These are phyloP conservation scores for Dysmachus trigonus DNA, from an alignment of 2,888 invertebrate genomes.

Conservation along the genomic window DNA sequence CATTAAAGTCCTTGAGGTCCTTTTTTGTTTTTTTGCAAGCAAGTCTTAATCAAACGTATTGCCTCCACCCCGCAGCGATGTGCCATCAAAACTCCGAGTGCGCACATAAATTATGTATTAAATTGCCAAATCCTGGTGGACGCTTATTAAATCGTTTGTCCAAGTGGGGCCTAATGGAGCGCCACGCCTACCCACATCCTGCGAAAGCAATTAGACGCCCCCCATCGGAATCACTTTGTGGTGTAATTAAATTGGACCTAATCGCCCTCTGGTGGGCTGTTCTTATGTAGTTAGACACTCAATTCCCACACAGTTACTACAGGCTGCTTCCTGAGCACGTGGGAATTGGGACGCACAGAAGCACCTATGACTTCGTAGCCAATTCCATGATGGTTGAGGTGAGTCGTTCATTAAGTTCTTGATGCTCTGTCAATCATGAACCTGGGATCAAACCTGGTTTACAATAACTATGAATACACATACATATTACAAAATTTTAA, in stretches of 20 bases:
- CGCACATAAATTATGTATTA: conserved; percentile 27
- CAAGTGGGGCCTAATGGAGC: neutral
- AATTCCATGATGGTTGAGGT: neutral
- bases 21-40: neutral
- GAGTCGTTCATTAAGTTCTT: neutral
- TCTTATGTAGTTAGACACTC: conserved; percentile 1
- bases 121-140: conserved; percentile 25
- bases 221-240: conserved; percentile 18
- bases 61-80: neutral
- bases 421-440: neutral
- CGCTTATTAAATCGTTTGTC: conserved; percentile 24
- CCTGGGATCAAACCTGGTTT: neutral
- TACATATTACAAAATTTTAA: too few relatives aligned
- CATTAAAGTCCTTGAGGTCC: neutral
- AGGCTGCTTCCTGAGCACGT: neutral
- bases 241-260: conserved; percentile 39
- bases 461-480: neutral
- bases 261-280: conserved; percentile 15
- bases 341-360: neutral
- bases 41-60: conserved; percentile 5
- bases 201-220: conserved; percentile 1
- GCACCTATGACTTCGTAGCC: neutral
- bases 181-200: neutral
- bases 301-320: conserved; percentile 3
- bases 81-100: neutral